Evolutionary conservation across 2,888 invertebrate species (phyloP).

Genomic region (Pterostichus niger): DNA sequence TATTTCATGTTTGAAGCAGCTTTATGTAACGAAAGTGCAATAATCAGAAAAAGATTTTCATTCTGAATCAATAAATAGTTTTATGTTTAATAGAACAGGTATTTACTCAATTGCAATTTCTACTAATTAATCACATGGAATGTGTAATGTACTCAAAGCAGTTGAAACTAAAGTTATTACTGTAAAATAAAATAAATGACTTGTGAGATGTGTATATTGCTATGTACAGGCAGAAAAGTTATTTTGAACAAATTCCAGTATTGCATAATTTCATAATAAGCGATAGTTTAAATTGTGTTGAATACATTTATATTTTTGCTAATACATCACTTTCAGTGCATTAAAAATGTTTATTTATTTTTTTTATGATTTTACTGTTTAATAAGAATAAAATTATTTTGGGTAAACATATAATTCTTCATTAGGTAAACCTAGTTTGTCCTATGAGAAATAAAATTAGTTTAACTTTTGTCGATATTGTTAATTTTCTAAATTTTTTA

Average conservation of each 20-base stretch:
- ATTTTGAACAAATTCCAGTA: constrained; percentile 36
- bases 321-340: constrained; percentile 15
- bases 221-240: constrained; percentile 13
- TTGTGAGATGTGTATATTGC: constrained; percentile 37
- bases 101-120: constrained; percentile 2
- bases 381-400: constrained; percentile 29
- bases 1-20: constrained; percentile 29
- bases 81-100: constrained; percentile 5
- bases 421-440: background rate
- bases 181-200: constrained; percentile 20
- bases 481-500: too few species aligned
- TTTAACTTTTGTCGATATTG: too few species aligned
- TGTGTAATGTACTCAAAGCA: constrained; percentile 26
- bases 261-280: constrained; percentile 34
- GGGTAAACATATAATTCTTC: background rate
- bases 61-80: constrained; percentile 3
- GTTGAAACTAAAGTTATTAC: constrained; percentile 1
- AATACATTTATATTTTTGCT: constrained; percentile 35
- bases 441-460: constrained; percentile 8
- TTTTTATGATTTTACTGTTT: constrained; percentile 2
- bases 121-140: constrained; percentile 12
- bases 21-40: constrained; percentile 34
- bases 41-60: constrained; percentile 17
- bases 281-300: constrained; percentile 36
- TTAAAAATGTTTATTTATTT: constrained; percentile 26